Conservation (phyloP, 2,888 invertebrate genomes). For the Clistopyga incitator region DNA sequence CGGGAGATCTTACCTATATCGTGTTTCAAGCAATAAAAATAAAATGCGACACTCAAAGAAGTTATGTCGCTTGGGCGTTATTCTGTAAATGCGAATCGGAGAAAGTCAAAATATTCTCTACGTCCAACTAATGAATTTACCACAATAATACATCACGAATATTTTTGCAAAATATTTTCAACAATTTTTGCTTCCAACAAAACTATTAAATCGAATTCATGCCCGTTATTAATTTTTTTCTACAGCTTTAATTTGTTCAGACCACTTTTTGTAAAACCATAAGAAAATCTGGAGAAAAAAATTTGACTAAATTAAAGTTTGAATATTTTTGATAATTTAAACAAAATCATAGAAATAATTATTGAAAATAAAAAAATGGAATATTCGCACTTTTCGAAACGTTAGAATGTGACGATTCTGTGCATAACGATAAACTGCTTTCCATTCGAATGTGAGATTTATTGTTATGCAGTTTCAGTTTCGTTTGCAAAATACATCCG, state of each 20-base stretch:
- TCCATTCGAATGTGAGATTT: not conserved
- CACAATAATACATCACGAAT: not conserved
- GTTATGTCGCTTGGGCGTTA: not conserved
- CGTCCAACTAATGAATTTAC: not conserved
- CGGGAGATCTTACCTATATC: not conserved
- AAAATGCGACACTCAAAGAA: not conserved
- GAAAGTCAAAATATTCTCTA: slow-evolving; percentile 14
- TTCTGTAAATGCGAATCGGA: slow-evolving; percentile 3
- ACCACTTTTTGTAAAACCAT: too few species aligned
- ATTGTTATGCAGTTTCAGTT: slow-evolving; percentile 17
- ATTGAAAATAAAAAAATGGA: too few species aligned
- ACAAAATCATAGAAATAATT: too few species aligned
- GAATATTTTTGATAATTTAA: too few species aligned
- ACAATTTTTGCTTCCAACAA: not conserved
- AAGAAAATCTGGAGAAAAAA: too few species aligned
- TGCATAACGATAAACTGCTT: too few species aligned
- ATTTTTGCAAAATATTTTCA: not conserved
- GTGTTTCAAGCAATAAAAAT: not conserved
- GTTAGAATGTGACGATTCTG: too few species aligned
- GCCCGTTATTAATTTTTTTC: too few species aligned
- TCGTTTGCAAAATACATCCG: slow-evolving; percentile 14
- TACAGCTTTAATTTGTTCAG: too few species aligned
- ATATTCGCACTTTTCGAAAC: too few species aligned
- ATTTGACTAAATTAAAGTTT: too few species aligned
- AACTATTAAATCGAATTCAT: not conserved